Evolutionary conservation across 1,140 invertebrate genomes (phyloP), one percentile per base, ranked within the genome.

Genomic region (Diorhabda sublineata): DNA sequence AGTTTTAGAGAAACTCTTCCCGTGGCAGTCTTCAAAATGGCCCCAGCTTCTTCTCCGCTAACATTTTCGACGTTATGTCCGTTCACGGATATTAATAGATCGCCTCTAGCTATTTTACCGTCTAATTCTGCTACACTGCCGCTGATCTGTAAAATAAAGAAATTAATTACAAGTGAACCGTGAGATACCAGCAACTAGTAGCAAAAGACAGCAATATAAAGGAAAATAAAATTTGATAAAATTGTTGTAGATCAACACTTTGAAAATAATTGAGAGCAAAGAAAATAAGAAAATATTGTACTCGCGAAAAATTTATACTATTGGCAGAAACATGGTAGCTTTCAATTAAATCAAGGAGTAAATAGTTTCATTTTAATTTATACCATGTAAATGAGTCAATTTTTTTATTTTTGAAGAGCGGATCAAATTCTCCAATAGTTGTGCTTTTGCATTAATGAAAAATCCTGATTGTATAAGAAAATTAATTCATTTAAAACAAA

Each of bases 71-170:
- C 83, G 77, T 97, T 91, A 77, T 95, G 90, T 6, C 91, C 94
- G 81, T 98, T 96, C 0, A 99, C 92, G 43, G 93, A 85, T 7
- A 96, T 82, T 60, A 99, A 90, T 74, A 96, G 89, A 82, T 99
- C 97, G 9, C 97, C 97, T 78, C 92, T 92, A 83, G 94, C 91
- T 66, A 99, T 87, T 71, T 94, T 88, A 5, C 93, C 95, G 81
- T 98, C 96, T 52, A 94, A 87, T 74, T 97, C 94, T 0, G 96
- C 96, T 66, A 90, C 90, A 52, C 97, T 94, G 3, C 96, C 97
- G 67, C 90, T 88, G 2, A 95, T 85, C 94, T 96, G 11, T 6
- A 69, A 70, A 26, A 26, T 26, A 26, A 26, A 26, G 26, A 26
- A 1, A 26, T 26, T 26, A 26, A 26, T 26, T 26, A 26, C 26